Base-by-base conservation (phyloP, 2,888 invertebrate genomes). In the Cremastinae sp. region DNA sequence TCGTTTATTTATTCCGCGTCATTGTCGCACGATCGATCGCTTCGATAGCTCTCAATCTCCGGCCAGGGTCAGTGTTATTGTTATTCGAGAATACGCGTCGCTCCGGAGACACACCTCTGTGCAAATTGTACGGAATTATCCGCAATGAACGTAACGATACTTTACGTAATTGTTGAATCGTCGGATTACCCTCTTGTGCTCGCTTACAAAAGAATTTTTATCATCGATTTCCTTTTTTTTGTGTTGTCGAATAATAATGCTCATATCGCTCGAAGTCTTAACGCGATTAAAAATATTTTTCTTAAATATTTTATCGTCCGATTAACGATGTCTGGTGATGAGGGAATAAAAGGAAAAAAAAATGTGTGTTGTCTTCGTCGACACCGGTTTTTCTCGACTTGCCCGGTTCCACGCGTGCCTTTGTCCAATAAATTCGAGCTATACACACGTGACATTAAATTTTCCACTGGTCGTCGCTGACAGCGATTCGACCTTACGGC, bases 91-190 rank as follows among this genome's bases (percentile, higher is more conserved):
- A 49, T 49, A 45, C 59, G 22, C 38, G 16, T 49, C 18, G 38
- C 12, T 1, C 20, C 43, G 28, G 58, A 38, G n/a, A 59, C 22
- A 53, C 56, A 36, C 72, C 22, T 43, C 54, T 38, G 12, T 22
- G 34, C 36, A 59, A 47, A 75, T 75, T 56, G 61, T 61, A 16
- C 61, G 43, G 59, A 41, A 65, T 66, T 34, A 69, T 66, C 38
- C 7, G 28, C 22, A 41, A 7, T 34, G 65, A 20, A 43, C 20
- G 53, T 18, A 14, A 53, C 20, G 34, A n/a, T 28, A 28, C 28
- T 28, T 28, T 28, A 3, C 49, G 34, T 20, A 34, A 38, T 69
- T n/a, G 69, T 14, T 22, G 36, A 28, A 36, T 56, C 20, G 54
- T 47, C 47, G 54, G 45, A 36, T 54, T 65, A 14, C 14, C 22